Evolutionary conservation across 2,797 vertebrate genomes (phyloP).

Genomic region (Sylvilagus floridanus): DNA sequence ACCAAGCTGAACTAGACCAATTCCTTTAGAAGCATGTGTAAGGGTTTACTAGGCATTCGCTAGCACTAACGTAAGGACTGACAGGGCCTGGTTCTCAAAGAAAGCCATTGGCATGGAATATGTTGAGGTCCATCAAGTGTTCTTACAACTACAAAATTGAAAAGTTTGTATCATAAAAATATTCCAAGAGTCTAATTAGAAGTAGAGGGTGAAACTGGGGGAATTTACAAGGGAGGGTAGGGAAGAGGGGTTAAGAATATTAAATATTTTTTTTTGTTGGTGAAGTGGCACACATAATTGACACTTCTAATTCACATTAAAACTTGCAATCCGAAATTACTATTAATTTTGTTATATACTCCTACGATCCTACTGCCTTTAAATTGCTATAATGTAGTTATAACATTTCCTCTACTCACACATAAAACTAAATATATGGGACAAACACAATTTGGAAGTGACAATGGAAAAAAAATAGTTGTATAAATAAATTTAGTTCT

Average conservation of each 20-base stretch:
- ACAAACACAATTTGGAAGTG: constrained; percentile 66
- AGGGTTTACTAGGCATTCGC: not conserved
- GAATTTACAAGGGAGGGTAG: not conserved
- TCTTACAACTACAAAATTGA: not conserved
- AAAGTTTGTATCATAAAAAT: constrained; percentile 33
- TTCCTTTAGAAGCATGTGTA: constrained; percentile 6
- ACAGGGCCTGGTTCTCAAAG: constrained; percentile 2
- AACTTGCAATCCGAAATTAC: constrained; percentile 44
- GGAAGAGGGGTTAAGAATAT: not conserved
- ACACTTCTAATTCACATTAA: not conserved
- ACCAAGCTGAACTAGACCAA: not conserved
- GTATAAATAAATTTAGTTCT: constrained; percentile 39
- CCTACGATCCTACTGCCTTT: constrained; percentile 34
- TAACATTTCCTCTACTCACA: constrained; percentile 47
- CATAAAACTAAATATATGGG: constrained; percentile 65
- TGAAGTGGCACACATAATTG: not conserved
- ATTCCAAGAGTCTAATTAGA: constrained; percentile 19
- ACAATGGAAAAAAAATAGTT: constrained; percentile 49
- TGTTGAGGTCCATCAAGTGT: not conserved
- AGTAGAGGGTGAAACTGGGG: constrained; percentile 6
- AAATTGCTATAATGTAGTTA: constrained; percentile 53
- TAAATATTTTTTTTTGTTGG: constrained; percentile 36
- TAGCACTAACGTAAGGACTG: not conserved
- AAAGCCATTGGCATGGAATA: not conserved
- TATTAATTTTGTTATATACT: constrained; percentile 29